phyloP scores from a whole-genome alignment of 1,140 invertebrate species.

The Druon quercuslanigerum region DNA sequence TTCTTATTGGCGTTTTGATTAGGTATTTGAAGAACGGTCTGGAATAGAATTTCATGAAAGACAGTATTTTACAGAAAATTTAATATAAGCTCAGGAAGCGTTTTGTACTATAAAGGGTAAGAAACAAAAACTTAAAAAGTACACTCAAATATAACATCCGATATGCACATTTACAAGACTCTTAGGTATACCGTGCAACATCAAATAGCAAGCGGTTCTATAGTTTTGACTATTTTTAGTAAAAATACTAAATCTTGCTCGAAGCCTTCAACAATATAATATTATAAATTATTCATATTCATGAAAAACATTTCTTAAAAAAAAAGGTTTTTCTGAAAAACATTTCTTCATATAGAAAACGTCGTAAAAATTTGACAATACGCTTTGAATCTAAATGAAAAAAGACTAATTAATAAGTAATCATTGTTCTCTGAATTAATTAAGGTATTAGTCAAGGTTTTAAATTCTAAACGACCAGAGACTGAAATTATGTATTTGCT shows the following conservation, averaged over 20 bases:
- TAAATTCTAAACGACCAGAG: neutral
- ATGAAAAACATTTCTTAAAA: no score
- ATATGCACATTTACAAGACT: slow-evolving; percentile 4
- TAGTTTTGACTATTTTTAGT: neutral
- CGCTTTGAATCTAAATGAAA: no score
- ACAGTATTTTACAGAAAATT: neutral
- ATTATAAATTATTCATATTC: no score
- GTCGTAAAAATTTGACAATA: no score
- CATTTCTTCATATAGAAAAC: no score
- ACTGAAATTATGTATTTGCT: neutral
- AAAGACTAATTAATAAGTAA: no score
- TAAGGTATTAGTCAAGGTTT: no score
- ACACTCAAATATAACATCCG: slow-evolving; percentile 7
- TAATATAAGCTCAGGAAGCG: slow-evolving; percentile 5
- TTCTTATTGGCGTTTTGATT: neutral
- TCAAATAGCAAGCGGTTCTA: neutral
- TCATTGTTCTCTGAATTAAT: no score
- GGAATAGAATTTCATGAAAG: neutral
- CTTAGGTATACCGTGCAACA: neutral
- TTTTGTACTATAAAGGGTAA: neutral
- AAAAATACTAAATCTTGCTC: neutral
- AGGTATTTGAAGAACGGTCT: neutral
- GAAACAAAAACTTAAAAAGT: slow-evolving; percentile 24
- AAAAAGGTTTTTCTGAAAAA: no score
- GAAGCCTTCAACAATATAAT: no score